Conservation (phyloP, 2,797 vertebrate species). For the Trachops cirrhosus region DNA sequence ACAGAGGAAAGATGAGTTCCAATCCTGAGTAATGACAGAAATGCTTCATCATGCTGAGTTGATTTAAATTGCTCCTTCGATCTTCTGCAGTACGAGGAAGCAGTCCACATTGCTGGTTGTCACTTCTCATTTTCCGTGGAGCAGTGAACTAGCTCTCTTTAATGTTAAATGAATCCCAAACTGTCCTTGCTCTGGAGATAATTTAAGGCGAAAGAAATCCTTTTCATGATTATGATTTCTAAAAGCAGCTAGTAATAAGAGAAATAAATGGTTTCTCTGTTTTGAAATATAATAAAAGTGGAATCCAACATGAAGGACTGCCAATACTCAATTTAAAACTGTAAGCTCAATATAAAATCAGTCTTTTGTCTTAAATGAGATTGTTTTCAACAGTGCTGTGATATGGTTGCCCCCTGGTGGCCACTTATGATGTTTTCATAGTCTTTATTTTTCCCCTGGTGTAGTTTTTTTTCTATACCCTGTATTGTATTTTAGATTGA, state of each 20-base stretch:
- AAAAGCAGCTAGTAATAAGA: conserved; percentile 30
- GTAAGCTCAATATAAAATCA: conserved; percentile 45
- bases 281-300: conserved; percentile 41
- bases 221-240: conserved; percentile 30
- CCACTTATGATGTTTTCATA: conserved; percentile 5
- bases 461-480: not conserved
- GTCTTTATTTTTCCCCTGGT: not conserved
- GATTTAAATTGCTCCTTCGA: not conserved
- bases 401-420: conserved; percentile 79
- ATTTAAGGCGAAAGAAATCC: conserved; percentile 25
- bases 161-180: not conserved
- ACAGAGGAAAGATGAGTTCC: not conserved
- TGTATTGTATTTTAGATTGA: not conserved
- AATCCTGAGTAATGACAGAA: not conserved
- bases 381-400: conserved; percentile 21
- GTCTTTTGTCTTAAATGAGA: conserved; percentile 36
- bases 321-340: conserved; percentile 72
- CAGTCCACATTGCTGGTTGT: not conserved
- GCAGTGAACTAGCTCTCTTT: not conserved
- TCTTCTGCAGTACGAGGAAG: not conserved
- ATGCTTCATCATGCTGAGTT: not conserved
- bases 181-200: not conserved
- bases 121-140: not conserved
- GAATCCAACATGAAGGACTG: conserved; percentile 34
- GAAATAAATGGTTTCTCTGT: not conserved